Conservation (phyloP, 2,113 vertebrate species). For the Channa argus region DNA sequence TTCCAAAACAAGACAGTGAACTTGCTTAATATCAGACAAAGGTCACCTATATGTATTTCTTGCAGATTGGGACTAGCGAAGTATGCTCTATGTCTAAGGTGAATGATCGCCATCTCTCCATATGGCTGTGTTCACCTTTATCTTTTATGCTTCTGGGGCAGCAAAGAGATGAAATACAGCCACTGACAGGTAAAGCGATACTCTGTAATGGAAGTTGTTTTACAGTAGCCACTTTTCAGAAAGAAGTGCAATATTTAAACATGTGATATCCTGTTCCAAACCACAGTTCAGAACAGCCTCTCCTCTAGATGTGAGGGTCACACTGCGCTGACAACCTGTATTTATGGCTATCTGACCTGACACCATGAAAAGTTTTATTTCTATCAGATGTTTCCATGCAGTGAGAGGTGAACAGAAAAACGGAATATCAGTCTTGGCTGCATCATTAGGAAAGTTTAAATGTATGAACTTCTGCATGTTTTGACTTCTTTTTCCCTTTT, state of each 20-base stretch:
- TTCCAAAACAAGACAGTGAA: slow-evolving; percentile 15
- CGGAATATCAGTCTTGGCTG: slow-evolving; percentile 65
- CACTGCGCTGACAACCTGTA: slow-evolving; percentile 70
- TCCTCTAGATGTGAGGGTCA: slow-evolving; percentile 69
- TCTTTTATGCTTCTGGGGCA: slow-evolving; percentile 56
- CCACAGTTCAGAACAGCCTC: slow-evolving; percentile 56
- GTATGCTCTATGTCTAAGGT: no score
- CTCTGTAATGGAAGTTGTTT: slow-evolving; percentile 72
- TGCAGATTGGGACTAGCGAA: neutral
- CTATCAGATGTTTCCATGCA: slow-evolving; percentile 81
- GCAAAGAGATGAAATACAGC: slow-evolving; percentile 71
- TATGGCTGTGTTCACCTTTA: slow-evolving; percentile 59
- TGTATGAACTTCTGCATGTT: slow-evolving; percentile 60
- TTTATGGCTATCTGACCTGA: slow-evolving; percentile 82
- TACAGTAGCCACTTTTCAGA: slow-evolving; percentile 81
- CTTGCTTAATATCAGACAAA: slow-evolving; percentile 40
- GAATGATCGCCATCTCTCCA: slow-evolving; percentile 24
- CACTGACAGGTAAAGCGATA: slow-evolving; percentile 72
- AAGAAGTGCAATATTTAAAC: slow-evolving; percentile 77
- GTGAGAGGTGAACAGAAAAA: slow-evolving; percentile 50
- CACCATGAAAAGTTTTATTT: slow-evolving; percentile 81
- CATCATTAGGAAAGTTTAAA: slow-evolving; percentile 64
- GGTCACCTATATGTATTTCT: slow-evolving; percentile 18
- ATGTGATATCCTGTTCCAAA: slow-evolving; percentile 79
- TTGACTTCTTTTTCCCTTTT: slow-evolving; percentile 39